Evolutionary conservation across 2,888 invertebrate species (phyloP), one percentile per base, ranked within the genome.

Genomic region (Drosophila robusta): DNA sequence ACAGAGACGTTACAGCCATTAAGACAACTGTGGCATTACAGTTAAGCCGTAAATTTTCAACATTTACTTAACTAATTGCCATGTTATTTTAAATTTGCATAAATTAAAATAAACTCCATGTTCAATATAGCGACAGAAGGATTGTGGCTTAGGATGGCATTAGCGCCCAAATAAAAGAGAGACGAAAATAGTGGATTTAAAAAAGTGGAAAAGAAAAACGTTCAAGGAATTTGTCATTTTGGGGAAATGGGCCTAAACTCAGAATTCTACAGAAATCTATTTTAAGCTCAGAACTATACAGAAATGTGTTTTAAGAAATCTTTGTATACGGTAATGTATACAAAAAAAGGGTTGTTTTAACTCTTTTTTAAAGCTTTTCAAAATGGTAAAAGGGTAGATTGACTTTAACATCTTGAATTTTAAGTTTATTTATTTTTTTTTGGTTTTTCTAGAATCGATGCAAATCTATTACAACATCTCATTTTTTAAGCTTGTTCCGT

Each of bases 31-130:
- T 39, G 72, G 72, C 66, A 68, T 69, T 71, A 47, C 46, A 11
- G 66, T 45, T 72, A 72, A 77, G 63, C 75, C 39, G 45, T 39
- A 61, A 66, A 64, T 62, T 62, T 74, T 74, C 57, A 82, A 80
- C 90, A 72, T 91, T 91, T 91, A 89, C 89, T 82, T 86, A 90
- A 91, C 91, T 90, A 91, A 91, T 91, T 91, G 91, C 90, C 86
- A 71, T 79, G 86, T 79, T 89, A 88, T 88, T 76, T 88, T 72
- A 81, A 70, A 80, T 80, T 75, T 78, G 80, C 80, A 89, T 89
- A 86, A 84, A 88, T 82, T 87, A 85, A 84, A 78, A 70, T 68
- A 52, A 64, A 61, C 57, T 60, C 54, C 60, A 42, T 62, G 52
- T 61, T 65, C 36, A 7, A 44, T 61, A 49, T 36, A 57, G n/a